Conservation (phyloP, 1,140 invertebrate species). For the Brachionus rotundiformis region DNA sequence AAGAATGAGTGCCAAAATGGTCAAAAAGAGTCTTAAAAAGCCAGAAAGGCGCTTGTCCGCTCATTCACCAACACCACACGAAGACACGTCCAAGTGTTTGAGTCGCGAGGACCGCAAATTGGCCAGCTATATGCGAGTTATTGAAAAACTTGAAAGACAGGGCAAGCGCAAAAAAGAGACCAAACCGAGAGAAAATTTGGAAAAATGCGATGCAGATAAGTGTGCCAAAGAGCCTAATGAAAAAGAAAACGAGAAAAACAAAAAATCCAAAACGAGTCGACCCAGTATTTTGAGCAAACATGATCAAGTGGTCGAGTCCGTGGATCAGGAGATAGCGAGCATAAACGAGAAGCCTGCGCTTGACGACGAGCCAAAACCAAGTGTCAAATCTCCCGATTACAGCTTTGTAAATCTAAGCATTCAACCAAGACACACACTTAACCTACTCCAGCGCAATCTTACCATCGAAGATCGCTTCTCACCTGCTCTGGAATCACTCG, state of each 20-base stretch:
- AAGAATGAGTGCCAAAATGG: neutral
- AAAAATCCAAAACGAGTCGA: neutral
- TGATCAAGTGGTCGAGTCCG: neutral
- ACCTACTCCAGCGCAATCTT: neutral
- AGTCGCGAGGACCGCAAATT: conserved; percentile 23
- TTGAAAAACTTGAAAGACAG: conserved; percentile 18
- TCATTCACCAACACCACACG: neutral
- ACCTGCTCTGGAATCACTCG: neutral
- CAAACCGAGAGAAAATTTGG: neutral
- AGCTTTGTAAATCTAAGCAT: conserved; percentile 27
- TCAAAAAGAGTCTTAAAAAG: neutral
- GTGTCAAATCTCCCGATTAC: conserved; percentile 20
- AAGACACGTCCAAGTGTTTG: neutral
- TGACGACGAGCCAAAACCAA: neutral
- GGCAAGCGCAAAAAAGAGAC: conserved; percentile 5
- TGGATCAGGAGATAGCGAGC: conserved; percentile 20
- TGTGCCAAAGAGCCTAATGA: neutral
- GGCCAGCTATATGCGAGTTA: conserved; percentile 13
- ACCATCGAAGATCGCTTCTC: neutral
- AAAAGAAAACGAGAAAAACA: conserved; percentile 19
- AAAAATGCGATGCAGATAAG: neutral
- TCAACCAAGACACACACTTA: neutral
- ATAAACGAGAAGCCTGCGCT: neutral
- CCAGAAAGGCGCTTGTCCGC: neutral
- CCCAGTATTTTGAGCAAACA: neutral